phyloP scores from a whole-genome alignment of 2,888 invertebrate species.

The Volucella zonaria region DNA sequence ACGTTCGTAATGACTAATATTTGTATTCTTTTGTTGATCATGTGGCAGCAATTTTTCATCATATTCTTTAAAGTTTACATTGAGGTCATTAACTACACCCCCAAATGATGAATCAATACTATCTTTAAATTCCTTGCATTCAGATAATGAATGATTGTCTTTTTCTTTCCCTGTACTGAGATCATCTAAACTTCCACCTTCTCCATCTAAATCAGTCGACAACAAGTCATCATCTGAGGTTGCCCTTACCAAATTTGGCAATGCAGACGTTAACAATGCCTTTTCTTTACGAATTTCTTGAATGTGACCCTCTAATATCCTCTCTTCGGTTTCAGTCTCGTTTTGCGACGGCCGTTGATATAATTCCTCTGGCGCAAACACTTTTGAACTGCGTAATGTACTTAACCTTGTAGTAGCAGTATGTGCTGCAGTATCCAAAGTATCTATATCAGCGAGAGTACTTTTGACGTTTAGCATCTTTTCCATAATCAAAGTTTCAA shows the following conservation, averaged over 20 bases:
- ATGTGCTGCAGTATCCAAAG: constrained; percentile 92
- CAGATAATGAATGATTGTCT: constrained; percentile 75
- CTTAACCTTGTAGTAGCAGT: constrained; percentile 92
- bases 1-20: constrained; percentile 31
- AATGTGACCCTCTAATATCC: constrained; percentile 89
- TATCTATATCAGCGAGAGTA: constrained; percentile 94
- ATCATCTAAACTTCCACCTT: constrained; percentile 86
- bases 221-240: constrained; percentile 95
- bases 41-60: constrained; percentile 51
- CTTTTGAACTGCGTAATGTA: constrained; percentile 89
- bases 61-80: constrained; percentile 32
- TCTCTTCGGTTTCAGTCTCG: constrained; percentile 88
- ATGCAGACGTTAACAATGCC: constrained; percentile 89
- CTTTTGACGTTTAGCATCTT: constrained; percentile 92
- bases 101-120: constrained; percentile 76
- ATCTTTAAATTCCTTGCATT: constrained; percentile 75
- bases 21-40: constrained; percentile 49
- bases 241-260: constrained; percentile 91
- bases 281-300: constrained; percentile 92
- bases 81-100: constrained; percentile 70
- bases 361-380: constrained; percentile 84
- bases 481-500: constrained; percentile 94
- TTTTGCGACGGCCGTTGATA: constrained; percentile 77
- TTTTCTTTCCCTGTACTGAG: constrained; percentile 76
- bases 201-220: constrained; percentile 91